Evolutionary conservation across 2,113 vertebrate genomes (phyloP).

Genomic region (Ailuropoda melanoleuca): DNA sequence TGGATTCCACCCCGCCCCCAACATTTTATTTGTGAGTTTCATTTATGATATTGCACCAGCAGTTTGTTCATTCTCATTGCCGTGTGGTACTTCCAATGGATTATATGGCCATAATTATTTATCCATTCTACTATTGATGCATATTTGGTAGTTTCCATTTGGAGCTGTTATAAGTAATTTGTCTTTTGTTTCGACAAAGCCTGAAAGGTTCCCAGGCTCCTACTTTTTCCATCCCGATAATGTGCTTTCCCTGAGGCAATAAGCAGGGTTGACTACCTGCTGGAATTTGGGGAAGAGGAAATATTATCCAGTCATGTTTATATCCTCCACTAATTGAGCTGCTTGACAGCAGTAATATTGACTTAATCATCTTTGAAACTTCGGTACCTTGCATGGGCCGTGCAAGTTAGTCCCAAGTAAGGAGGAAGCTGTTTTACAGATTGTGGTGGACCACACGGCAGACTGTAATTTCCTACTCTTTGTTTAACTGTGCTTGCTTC

Average conservation of each 20-base stretch:
- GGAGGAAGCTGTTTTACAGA: background rate
- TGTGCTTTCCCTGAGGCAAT: background rate
- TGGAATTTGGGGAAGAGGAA: background rate
- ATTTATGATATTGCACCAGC: background rate
- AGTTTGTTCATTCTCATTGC: background rate
- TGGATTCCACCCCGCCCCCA: background rate
- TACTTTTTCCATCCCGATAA: background rate
- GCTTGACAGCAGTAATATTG: background rate
- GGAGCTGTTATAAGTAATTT: background rate
- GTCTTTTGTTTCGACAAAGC: slow-evolving; percentile 8
- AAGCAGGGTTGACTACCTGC: background rate
- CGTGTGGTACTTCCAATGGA: background rate
- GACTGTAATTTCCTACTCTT: background rate
- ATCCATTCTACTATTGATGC: background rate
- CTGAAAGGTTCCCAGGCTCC: background rate
- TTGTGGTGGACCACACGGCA: background rate
- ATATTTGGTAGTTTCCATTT: background rate
- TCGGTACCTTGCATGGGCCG: background rate
- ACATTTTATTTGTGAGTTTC: background rate
- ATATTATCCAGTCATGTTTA: background rate
- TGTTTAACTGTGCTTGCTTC: background rate
- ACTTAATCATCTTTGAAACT: background rate
- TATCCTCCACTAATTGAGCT: background rate
- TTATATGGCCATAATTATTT: background rate
- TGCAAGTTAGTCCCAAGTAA: background rate